Evolutionary conservation across 2,797 vertebrate species (phyloP).

Genomic region (Carapus acus): DNA sequence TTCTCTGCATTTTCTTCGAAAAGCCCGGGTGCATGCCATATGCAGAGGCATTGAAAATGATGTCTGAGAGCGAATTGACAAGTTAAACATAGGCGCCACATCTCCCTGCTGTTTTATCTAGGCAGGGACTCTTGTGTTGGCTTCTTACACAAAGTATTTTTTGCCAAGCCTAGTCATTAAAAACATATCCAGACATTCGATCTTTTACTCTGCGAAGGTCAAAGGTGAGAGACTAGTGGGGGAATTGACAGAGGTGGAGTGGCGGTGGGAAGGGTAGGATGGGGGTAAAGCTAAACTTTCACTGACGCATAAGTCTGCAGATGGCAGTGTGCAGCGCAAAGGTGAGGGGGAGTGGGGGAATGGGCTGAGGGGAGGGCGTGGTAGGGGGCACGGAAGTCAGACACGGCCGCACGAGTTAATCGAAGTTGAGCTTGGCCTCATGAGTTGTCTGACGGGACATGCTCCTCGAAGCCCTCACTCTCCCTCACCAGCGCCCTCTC

Average conservation of each 20-base stretch:
- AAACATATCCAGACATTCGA: slow-evolving; percentile 45
- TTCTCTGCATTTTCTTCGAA: no score
- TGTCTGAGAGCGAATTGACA: slow-evolving; percentile 24
- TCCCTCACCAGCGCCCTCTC: slow-evolving; percentile 93
- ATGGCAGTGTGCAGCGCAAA: slow-evolving; percentile 36
- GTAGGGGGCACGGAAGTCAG: slow-evolving; percentile 12
- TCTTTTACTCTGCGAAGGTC: slow-evolving; percentile 43
- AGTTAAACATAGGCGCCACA: slow-evolving; percentile 20
- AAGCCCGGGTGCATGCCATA: slow-evolving; percentile 39
- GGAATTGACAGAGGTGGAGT: no score
- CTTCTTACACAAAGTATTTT: slow-evolving; percentile 24
- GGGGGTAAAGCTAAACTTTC: slow-evolving; percentile 33
- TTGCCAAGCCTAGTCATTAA: slow-evolving; percentile 34
- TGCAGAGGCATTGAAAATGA: slow-evolving; percentile 30
- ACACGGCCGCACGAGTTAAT: slow-evolving; percentile 13
- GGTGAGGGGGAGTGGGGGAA: slow-evolving; percentile 18
- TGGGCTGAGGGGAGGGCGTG: slow-evolving; percentile 23
- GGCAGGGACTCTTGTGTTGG: slow-evolving; percentile 24
- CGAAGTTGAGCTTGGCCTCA: slow-evolving; percentile 65
- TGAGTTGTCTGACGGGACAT: slow-evolving; percentile 93
- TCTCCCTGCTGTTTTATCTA: slow-evolving; percentile 27
- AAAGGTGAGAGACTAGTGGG: slow-evolving; percentile 30
- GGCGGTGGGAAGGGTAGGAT: not conserved
- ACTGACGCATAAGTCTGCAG: slow-evolving; percentile 46
- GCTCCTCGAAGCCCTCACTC: slow-evolving; percentile 97